Conservation (phyloP, 2,797 vertebrate species). For the Dipus sagitta region DNA sequence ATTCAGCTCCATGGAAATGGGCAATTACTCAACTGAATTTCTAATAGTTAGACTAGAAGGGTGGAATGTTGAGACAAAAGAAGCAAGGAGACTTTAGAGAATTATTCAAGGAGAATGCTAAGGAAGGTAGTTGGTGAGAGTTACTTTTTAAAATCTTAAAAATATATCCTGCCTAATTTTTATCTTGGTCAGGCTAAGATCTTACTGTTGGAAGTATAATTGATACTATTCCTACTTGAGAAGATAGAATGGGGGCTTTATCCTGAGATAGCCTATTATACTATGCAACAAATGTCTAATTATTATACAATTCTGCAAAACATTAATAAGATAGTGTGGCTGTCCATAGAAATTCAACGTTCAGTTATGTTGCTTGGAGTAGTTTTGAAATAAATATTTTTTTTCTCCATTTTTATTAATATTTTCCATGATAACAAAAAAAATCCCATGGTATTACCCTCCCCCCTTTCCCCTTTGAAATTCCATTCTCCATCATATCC, state of each 20-base stretch:
- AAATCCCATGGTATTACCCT: too few species aligned
- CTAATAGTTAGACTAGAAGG: not conserved
- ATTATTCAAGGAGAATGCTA: not conserved
- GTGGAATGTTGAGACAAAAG: not conserved
- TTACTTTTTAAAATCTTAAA: constrained; percentile 16
- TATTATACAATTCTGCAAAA: not conserved
- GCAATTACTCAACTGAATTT: not conserved
- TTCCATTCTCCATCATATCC: too few species aligned
- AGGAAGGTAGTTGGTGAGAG: not conserved
- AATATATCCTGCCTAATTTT: constrained; percentile 12
- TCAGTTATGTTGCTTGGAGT: not conserved
- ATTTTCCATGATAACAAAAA: too few species aligned
- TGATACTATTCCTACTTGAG: constrained; percentile 22
- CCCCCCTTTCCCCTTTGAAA: too few species aligned
- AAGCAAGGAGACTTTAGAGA: not conserved
- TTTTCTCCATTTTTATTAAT: too few species aligned
- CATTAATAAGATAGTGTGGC: not conserved
- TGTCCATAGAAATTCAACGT: not conserved
- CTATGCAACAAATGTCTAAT: not conserved
- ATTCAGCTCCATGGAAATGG: not conserved
- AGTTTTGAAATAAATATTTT: constrained; percentile 13
- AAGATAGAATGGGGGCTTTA: constrained; percentile 32
- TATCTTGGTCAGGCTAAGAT: not conserved
- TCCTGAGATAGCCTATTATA: not conserved
- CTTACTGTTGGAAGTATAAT: not conserved